Percentiles rank a stretch among this genome's conserved stretches.
Evolutionary conservation across 2,888 invertebrate species (phyloP).

Genomic region (Andrena bicolor): DNA sequence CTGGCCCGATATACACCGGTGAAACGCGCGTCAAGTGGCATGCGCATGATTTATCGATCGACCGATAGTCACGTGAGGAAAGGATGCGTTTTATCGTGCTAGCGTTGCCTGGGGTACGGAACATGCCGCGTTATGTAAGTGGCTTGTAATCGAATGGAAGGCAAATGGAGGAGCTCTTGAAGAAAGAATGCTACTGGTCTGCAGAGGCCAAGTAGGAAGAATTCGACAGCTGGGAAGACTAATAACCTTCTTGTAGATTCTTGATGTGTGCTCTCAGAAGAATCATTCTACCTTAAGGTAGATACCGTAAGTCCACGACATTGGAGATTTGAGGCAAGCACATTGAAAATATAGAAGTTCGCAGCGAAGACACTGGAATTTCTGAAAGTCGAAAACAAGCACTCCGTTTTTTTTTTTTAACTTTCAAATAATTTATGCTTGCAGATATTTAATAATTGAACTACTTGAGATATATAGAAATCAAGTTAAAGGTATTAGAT

Average conservation of each 20-base stretch:
- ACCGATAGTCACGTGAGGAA: constrained; percentile 28
- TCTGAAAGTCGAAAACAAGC: neutral
- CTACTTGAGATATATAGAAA: neutral
- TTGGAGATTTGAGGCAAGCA: neutral
- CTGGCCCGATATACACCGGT: constrained; percentile 13
- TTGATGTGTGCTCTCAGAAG: too few species aligned
- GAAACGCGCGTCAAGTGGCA: constrained; percentile 41
- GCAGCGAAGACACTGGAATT: neutral
- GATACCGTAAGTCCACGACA: neutral
- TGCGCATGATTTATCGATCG: constrained; percentile 61
- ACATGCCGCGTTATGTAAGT: neutral
- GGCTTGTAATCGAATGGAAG: constrained; percentile 3
- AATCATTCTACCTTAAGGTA: neutral
- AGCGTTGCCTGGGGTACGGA: neutral
- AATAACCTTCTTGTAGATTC: too few species aligned
- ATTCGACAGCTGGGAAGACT: neutral
- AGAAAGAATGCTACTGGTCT: neutral
- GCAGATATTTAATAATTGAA: neutral
- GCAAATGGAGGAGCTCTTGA: neutral
- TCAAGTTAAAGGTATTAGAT: neutral
- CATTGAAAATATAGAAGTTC: neutral
- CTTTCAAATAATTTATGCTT: neutral
- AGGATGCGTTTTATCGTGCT: constrained; percentile 49
- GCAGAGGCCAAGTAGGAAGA: neutral
- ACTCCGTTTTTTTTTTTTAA: neutral